Evolutionary conservation across 2,113 vertebrate species (phyloP), one percentile per base, ranked within the genome.

Genomic region (Sturnus vulgaris): DNA sequence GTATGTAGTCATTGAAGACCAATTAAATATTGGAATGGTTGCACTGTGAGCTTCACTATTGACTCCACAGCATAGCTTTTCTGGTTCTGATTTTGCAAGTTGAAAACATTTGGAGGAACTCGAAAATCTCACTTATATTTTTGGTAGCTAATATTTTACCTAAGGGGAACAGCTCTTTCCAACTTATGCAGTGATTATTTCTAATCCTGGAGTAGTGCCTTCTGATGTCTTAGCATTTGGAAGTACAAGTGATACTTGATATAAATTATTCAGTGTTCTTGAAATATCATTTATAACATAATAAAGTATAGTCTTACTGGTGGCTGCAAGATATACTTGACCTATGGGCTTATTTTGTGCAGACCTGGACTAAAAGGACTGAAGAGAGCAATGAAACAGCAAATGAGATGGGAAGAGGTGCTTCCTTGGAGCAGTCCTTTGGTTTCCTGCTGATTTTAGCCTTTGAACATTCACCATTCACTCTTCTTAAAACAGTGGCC

Each of bases 191-290:
- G 83, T 91, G 86, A 91, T 96, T 95, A 88, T 93, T 93, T 93
- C 70, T 57, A 82, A 79, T 40, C 53, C 89, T 95, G 93, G 92
- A 97, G 94, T 87, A 65, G 86, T 96, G 94, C 94, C 96, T 95
- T 91, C 86, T 89, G 80, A 95, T 91, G 88, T 72, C 91, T 94
- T 93, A 93, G 83, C 92, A 91, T 97, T 96, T 97, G 91, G 77
- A 95, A 96, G 83, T 92, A 79, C 65, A 92, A 97, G 94, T 79
- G 92, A 87, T 94, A 92, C 65, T 93, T 95, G 89, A 37, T 89
- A 95, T 96, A 95, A 95, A 96, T 97, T 93, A 96, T 97, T 96
- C 94, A 96, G 83, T 93, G 88, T 94, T 94, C 95, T 93, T 79
- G 92, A 93, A 95, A 94, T 96, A 96, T 65, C 37, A 78, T 88